Conservation (phyloP, 2,888 invertebrate species). For the Diarsia mendica region DNA sequence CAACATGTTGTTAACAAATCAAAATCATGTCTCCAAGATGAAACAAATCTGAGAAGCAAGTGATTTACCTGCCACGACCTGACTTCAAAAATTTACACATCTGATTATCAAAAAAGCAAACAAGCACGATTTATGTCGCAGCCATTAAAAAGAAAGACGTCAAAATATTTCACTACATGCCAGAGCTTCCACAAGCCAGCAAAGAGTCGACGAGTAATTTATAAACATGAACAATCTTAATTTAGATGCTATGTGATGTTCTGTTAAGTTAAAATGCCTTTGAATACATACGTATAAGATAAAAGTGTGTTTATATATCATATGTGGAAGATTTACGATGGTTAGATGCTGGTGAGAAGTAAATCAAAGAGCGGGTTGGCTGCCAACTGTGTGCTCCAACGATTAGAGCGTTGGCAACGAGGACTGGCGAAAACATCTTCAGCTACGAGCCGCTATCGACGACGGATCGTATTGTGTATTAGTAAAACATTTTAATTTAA, state of each 20-base stretch:
- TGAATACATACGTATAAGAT: conserved; percentile 58
- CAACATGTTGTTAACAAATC: conserved; percentile 22
- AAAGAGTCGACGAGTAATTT: conserved; percentile 67
- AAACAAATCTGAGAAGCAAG: conserved; percentile 19
- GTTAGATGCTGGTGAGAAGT: conserved; percentile 84
- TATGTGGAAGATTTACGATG: conserved; percentile 76
- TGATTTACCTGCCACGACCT: conserved; percentile 38
- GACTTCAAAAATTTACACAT: conserved; percentile 43
- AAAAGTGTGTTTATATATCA: conserved; percentile 65
- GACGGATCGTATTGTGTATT: conserved; percentile 75
- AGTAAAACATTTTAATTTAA: conserved; percentile 76
- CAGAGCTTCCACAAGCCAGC: conserved; percentile 40
- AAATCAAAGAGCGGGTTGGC: conserved; percentile 84
- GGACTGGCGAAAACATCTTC: conserved; percentile 79
- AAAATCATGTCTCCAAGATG: conserved; percentile 10
- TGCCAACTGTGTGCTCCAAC: conserved; percentile 82
- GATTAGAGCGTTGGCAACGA: conserved; percentile 85
- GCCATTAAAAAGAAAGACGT: conserved; percentile 49
- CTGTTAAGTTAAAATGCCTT: conserved; percentile 66
- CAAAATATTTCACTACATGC: conserved; percentile 55
- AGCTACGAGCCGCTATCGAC: conserved; percentile 70
- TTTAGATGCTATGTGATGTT: conserved; percentile 65
- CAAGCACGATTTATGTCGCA: conserved; percentile 43
- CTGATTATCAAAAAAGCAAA: conserved; percentile 43
- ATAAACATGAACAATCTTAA: conserved; percentile 60